Base-by-base conservation (phyloP, 2,888 invertebrate species). In the Eristalis intricaria region DNA sequence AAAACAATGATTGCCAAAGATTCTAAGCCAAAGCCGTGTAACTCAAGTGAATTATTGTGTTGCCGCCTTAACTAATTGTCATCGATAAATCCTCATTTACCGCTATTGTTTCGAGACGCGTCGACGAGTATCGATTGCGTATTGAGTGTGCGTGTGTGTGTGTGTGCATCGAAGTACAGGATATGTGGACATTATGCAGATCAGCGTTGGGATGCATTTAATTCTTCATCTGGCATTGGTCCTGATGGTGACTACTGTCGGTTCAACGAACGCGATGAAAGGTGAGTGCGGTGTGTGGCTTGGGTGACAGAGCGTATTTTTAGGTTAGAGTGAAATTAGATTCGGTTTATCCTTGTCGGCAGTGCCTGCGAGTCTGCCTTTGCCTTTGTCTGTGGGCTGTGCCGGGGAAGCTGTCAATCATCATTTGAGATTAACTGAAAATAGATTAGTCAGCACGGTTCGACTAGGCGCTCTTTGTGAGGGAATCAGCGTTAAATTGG, bases 251-350 rank as follows among this genome's bases (percentile, higher is more conserved):
- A 29, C 61, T 40, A 32, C 8, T 43, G 64, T 83, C 22, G n/a
- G 50, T 43, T 82, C 83, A 83, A 86, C 74, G 60, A 78, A 75
- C 43, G 32, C 78, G 64, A 86, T 86, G 83, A 86, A 83, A 86
- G 86, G 86, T 86, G 70, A 86, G 65, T 82, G 15, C 60, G 60
- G n/a, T 13, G 23, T 13, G 26, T 38, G 60, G 23, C 23, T 26
- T 23, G 26, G 60, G 60, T 60, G 60, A 26, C 60, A 60, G 60
- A 50, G 19, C 50, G 50, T 50, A 50, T 50, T 50, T 50, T 50
- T 50, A 50, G 50, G 50, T 50, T 50, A 50, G 50, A 50, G 50
- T 50, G 50, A 50, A 50, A 50, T 50, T 50, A 50, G 50, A 50
- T 50, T 50, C 5, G 19, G n/a, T 50, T 50, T 50, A 50, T 50